Evolutionary conservation across 2,113 vertebrate species (phyloP).

Genomic region (Hemiscyllium ocellatum): DNA sequence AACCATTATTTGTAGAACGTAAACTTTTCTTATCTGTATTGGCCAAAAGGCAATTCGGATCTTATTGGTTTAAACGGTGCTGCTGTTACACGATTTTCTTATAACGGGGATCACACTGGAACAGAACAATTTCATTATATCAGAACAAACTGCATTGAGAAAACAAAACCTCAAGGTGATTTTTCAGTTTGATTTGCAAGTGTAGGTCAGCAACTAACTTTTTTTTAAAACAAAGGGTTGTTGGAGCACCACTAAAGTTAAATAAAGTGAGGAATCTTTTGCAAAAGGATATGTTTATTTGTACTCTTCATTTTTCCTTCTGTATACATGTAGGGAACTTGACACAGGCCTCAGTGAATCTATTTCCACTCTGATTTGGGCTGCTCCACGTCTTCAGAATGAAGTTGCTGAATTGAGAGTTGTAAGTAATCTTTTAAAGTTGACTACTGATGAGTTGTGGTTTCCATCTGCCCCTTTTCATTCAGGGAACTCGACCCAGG

Average conservation of each 20-base stretch:
- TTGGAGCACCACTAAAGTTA: background rate
- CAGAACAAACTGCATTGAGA: background rate
- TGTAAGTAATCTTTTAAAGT: slow-evolving; percentile 29
- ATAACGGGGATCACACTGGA: too few relatives aligned
- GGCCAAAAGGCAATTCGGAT: too few relatives aligned
- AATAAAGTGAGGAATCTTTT: background rate
- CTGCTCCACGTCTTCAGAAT: slow-evolving; percentile 38
- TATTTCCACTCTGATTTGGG: slow-evolving; percentile 40
- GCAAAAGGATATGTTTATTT: background rate
- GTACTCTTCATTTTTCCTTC: background rate
- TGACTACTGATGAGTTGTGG: background rate
- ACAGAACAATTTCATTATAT: too few relatives aligned
- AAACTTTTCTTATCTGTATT: too few relatives aligned
- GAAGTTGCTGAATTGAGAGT: slow-evolving; percentile 38
- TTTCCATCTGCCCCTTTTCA: slow-evolving; percentile 23
- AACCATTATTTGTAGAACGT: too few relatives aligned
- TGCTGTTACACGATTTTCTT: too few relatives aligned
- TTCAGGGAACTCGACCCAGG: slow-evolving; percentile 86
- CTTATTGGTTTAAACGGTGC: too few relatives aligned
- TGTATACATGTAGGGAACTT: slow-evolving; percentile 32
- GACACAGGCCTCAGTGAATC: slow-evolving; percentile 38
- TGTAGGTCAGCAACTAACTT: background rate
- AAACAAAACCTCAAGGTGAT: background rate
- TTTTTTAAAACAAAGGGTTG: background rate
- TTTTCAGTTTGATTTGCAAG: background rate